Evolutionary conservation across 2,113 vertebrate genomes (phyloP).

Genomic region (Aldabrachelys gigantea): DNA sequence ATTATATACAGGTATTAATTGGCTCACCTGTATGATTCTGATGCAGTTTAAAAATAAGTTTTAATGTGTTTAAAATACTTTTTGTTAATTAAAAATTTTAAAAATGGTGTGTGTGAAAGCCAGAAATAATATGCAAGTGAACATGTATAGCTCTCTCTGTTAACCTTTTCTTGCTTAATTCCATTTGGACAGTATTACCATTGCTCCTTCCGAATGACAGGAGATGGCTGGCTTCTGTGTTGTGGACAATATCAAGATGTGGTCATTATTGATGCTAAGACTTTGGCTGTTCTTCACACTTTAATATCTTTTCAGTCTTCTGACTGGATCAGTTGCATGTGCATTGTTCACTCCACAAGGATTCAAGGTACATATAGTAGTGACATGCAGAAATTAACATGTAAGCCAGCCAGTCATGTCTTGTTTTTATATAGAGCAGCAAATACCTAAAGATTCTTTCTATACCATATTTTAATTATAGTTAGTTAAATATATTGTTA

Average conservation of each 20-base stretch:
- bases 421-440: neutral
- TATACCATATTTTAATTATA: neutral
- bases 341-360: constrained; percentile 79
- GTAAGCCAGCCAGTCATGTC: rapidly evolving
- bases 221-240: constrained; percentile 86
- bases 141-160: neutral
- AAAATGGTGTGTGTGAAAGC: neutral
- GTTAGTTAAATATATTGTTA: neutral
- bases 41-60: neutral
- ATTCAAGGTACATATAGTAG: constrained; percentile 79
- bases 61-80: neutral
- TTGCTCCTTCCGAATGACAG: constrained; percentile 82
- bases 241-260: constrained; percentile 84
- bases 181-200: constrained; percentile 80
- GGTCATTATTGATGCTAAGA: constrained; percentile 82
- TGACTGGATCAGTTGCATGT: constrained; percentile 84
- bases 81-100: neutral
- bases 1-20: neutral
- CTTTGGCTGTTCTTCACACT: constrained; percentile 74
- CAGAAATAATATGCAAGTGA: neutral
- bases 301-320: constrained; percentile 76
- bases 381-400: neutral
- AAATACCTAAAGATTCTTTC: neutral
- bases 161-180: constrained; percentile 34
- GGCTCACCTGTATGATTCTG: neutral